phyloP scores from a whole-genome alignment of 2,888 invertebrate genomes.

The Drosophila yooni region DNA sequence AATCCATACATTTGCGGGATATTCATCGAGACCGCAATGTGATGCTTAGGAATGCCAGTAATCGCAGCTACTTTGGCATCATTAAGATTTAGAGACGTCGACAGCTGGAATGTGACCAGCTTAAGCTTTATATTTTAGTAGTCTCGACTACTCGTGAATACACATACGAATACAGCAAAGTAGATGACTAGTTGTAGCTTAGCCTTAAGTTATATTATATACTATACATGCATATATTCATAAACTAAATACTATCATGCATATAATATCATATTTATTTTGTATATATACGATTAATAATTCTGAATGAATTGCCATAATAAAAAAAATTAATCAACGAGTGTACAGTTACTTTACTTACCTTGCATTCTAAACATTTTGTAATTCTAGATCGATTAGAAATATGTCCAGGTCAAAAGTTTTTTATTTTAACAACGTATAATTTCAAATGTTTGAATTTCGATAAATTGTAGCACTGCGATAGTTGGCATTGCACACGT shows the following conservation, averaged over 20 bases:
- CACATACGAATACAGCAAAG: conserved; percentile 57
- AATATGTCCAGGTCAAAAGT: neutral
- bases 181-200: conserved; percentile 53
- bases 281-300: conserved; percentile 50
- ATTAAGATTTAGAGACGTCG: conserved; percentile 86
- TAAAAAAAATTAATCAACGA: conserved; percentile 33
- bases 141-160: conserved; percentile 42
- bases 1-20: conserved; percentile 89
- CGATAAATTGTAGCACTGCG: neutral
- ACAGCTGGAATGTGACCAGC: neutral
- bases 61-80: conserved; percentile 94
- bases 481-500: neutral
- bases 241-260: conserved; percentile 17
- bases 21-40: conserved; percentile 85
- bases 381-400: neutral
- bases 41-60: conserved; percentile 87
- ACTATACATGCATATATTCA: conserved; percentile 16
- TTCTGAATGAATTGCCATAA: conserved; percentile 50
- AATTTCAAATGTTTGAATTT: neutral
- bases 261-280: conserved; percentile 54
- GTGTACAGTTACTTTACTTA: neutral
- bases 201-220: conserved; percentile 33
- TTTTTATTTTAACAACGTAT: neutral
- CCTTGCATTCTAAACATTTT: neutral
- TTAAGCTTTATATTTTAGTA: conserved; percentile 43